Conservation (phyloP, 2,888 invertebrate species). For the Rhagonycha fulva region DNA sequence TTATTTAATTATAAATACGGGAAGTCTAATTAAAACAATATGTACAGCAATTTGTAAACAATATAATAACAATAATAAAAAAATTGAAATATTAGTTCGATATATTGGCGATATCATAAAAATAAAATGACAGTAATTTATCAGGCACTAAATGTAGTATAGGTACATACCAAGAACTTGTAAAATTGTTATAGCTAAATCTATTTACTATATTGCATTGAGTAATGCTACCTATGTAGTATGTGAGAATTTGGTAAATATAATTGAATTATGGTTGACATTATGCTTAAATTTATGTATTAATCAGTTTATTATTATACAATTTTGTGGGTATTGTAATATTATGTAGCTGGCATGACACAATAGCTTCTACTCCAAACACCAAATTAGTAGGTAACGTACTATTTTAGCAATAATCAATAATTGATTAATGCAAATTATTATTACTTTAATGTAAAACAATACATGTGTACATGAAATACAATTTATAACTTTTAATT, state of each 20-base stretch:
- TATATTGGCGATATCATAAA: too few species aligned
- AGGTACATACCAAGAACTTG: neutral
- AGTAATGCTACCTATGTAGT: neutral
- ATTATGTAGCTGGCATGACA: neutral
- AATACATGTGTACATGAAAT: neutral
- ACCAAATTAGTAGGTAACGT: neutral
- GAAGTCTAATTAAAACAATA: too few species aligned
- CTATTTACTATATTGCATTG: neutral
- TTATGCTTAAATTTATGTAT: neutral
- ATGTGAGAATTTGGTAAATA: neutral
- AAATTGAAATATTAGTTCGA: too few species aligned
- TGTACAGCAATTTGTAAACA: too few species aligned
- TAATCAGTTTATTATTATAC: neutral
- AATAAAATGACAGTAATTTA: too few species aligned
- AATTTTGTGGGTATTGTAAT: neutral
- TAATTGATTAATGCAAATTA: neutral
- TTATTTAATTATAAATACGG: too few species aligned
- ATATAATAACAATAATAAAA: too few species aligned
- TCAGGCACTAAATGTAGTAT: too few species aligned
- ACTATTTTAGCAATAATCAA: neutral
- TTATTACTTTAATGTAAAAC: neutral
- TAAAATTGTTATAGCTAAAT: neutral
- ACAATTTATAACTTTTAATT: neutral
- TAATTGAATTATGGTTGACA: neutral
- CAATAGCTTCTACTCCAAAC: neutral